Evolutionary conservation across 2,113 vertebrate species (phyloP).

Genomic region (Crotalus horridus): DNA sequence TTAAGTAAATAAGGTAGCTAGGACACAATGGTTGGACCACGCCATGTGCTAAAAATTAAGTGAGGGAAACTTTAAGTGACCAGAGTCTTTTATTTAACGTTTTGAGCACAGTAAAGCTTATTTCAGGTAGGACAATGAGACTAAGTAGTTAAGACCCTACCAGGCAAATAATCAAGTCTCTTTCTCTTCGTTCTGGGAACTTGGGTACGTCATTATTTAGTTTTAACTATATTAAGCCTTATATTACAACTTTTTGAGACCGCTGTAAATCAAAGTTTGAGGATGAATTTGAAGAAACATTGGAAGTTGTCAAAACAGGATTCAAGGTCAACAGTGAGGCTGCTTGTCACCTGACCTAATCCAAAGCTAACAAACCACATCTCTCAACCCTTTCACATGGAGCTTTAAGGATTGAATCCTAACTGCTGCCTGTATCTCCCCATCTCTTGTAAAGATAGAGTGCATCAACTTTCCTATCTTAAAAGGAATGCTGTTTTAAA

Average conservation of each 20-base stretch:
- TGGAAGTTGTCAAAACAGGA: neutral
- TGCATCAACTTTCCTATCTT: neutral
- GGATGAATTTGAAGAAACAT: neutral
- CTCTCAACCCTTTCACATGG: neutral
- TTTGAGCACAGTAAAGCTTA: neutral
- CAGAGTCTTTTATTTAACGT: neutral
- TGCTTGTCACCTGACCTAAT: neutral
- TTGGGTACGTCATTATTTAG: neutral
- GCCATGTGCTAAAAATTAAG: neutral
- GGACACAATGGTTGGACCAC: neutral
- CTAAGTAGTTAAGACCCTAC: neutral
- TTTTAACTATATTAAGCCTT: neutral
- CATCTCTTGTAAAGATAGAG: neutral
- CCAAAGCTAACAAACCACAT: neutral
- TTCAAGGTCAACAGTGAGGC: neutral
- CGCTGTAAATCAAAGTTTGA: neutral
- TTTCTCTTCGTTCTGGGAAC: neutral
- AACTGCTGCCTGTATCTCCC: neutral
- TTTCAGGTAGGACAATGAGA: neutral
- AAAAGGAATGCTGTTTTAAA: conserved; percentile 3
- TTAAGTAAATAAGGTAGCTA: neutral
- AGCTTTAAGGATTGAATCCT: neutral
- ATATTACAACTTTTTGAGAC: neutral
- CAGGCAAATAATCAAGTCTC: neutral
- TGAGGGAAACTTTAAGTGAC: neutral